Evolutionary conservation across 2,797 vertebrate genomes (phyloP), one percentile per base, ranked within the genome.

Genomic region (Nasua narica): DNA sequence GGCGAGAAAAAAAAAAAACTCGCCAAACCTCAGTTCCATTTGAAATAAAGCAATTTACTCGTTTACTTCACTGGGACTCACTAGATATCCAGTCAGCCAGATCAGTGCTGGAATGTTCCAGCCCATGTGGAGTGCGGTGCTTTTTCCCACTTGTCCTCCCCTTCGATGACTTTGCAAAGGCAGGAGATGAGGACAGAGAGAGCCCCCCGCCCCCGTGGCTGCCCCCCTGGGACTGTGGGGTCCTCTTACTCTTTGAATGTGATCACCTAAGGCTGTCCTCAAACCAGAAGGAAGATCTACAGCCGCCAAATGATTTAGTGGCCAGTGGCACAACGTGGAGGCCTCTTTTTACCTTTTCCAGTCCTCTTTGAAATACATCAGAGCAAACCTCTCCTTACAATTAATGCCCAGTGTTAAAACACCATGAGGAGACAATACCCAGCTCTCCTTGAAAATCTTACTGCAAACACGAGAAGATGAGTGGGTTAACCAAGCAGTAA

Each of bases 41-140:
- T 91, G 69, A 74, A 95, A 70, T 86, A 95, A 79, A 92, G 52
- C 69, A 70, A 43, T 48, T 27, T 35, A 10, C 11, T 72, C 60
- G 15, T 79, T 85, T 77, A 69, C 70, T 52, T 85, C 82, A 14
- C 58, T 43, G 74, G 72, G 74, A n/a, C 65, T 27, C 43, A 27
- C 60, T 74, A 62, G 50, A 70, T 21, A 65, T 56, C 43, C 32
- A 35, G 37, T 69, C 78, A 48, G 48, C 40, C 94, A 70, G 86
- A 60, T 72, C 29, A 0, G 25, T 14, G 1, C 19, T 23, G 67
- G 13, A 35, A 77, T 12, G 21, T 32, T 13, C 37, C 72, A 15
- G 18, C 23, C 54, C 35, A 46, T 3, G 0, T 7, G 15, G 70
- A 32, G 11, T 0, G 52, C 46, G 50, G 37, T n/a, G 2, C 5